These are phyloP conservation scores for Vanessa atalanta DNA, from an alignment of 1,140 invertebrate species.

Conservation along the genomic window DNA sequence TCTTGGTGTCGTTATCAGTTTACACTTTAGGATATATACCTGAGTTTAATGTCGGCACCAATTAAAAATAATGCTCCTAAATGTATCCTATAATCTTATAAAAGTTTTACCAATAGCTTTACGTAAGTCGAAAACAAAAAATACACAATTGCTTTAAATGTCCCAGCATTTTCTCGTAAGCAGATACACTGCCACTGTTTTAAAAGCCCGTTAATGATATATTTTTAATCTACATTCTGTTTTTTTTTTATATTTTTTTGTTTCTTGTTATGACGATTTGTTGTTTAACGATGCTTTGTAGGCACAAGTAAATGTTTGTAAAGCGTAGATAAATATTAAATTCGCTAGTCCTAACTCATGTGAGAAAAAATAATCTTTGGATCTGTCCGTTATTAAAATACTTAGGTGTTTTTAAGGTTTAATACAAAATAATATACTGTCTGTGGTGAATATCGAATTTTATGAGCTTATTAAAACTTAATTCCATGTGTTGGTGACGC, in stretches of 20 bases:
- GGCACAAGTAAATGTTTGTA: conserved; percentile 48
- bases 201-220: conserved; percentile 43
- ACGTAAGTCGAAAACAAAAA: neutral
- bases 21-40: conserved; percentile 11
- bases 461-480: conserved; percentile 78
- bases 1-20: conserved; percentile 18
- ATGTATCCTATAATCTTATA: conserved; percentile 17
- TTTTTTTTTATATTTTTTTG: conserved; percentile 51
- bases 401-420: conserved; percentile 65
- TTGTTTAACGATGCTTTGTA: conserved; percentile 64
- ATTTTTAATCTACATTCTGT: conserved; percentile 53
- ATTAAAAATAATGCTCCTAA: conserved; percentile 8
- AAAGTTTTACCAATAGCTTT: conserved; percentile 15
- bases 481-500: conserved; percentile 61
- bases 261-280: conserved; percentile 63
- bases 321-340: conserved; percentile 47
- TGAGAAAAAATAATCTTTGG: conserved; percentile 51
- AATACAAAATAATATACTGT: conserved; percentile 70
- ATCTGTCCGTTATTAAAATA: conserved; percentile 67
- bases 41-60: conserved; percentile 19
- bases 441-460: conserved; percentile 77
- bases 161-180: conserved; percentile 29
- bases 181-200: conserved; percentile 55
- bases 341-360: conserved; percentile 68
- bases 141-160: conserved; percentile 26